Conservation (phyloP, 2,113 vertebrate species). For the Corvus hawaiiensis region DNA sequence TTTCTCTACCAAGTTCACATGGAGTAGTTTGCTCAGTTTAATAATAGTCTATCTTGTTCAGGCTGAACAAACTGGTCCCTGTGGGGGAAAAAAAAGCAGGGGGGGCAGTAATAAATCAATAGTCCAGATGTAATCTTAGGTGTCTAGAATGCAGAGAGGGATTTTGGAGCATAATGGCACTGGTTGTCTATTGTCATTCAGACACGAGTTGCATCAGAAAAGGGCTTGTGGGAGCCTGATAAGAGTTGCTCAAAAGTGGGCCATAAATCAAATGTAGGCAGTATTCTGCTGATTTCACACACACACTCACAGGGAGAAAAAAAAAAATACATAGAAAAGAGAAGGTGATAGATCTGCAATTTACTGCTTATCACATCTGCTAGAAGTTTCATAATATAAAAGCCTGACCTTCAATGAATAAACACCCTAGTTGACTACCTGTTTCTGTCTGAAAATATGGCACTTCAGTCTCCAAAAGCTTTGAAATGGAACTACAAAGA, state of each 20-base stretch:
- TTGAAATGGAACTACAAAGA: not conserved
- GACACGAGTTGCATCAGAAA: conserved; percentile 86
- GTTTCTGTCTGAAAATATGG: conserved; percentile 61
- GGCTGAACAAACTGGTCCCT: conserved; percentile 80
- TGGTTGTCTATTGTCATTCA: conserved; percentile 96
- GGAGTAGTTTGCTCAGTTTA: conserved; percentile 77
- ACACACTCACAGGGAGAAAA: conserved; percentile 30
- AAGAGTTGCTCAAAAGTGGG: conserved; percentile 89
- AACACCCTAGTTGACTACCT: conserved; percentile 72
- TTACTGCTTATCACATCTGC: conserved; percentile 88
- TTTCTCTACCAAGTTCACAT: conserved; percentile 78
- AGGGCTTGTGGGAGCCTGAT: conserved; percentile 92
- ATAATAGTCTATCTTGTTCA: conserved; percentile 79
- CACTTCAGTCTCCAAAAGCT: conserved; percentile 1
- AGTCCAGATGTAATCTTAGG: conserved; percentile 93
- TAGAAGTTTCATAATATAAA: conserved; percentile 86
- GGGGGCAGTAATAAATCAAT: conserved; percentile 91
- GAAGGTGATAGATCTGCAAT: conserved; percentile 85
- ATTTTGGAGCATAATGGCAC: conserved; percentile 89
- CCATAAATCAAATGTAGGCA: conserved; percentile 90
- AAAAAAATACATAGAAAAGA: not conserved
- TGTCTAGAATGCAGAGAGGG: conserved; percentile 91
- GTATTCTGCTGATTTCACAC: conserved; percentile 84
- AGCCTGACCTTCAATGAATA: conserved; percentile 86
- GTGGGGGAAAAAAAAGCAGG: conserved; percentile 46